Base-by-base conservation (phyloP, 2,797 vertebrate genomes). In the Botia almorhae region DNA sequence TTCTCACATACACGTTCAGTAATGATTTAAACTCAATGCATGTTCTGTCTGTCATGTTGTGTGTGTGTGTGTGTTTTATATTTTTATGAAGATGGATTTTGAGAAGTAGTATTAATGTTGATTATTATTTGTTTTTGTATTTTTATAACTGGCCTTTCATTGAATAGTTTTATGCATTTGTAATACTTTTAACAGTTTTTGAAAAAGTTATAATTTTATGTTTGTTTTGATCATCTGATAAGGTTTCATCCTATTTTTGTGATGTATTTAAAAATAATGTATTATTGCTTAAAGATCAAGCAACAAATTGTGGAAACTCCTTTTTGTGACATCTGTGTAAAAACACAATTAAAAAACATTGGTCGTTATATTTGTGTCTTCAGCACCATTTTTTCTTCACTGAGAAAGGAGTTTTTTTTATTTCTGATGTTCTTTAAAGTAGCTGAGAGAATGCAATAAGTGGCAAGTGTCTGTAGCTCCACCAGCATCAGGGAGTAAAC, bases 91-190 rank as follows among this genome's bases (percentile, higher is more conserved):
- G 33, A 19, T 10, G 11, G 12, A 23, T 53, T 39, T 67, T 43
- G n/a, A 67, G n/a, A 67, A 46, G 56, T 43, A 36, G 3, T 5
- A 13, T 50, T 48, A 33, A 33, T 33, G 33, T 63, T 63, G 13
- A 12, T 7, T 16, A 21, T n/a, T 3, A 53, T 16, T 23, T 23
- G 13, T 21, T 65, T 75, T 56, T 69, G 33, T 77, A 68, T 56
- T 76, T 55, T 76, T 76, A 43, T 67, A 67, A 43, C 13, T 76
- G 50, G n/a, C 39, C 61, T 14, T 64, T 7, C 10, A 43, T 60
- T 51, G 14, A 76, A 58, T 58, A n/a, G 23, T 64, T 75, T 67
- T 48, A 33, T 29, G 21, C 3, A 3, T 48, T 77, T 77, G 16
- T 68, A 58, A 46, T 68, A 21, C 56, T 76, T 68, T 68, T 29